Percentiles rank a stretch among this genome's conserved stretches.
Conservation (phyloP, 2,797 vertebrate species). For the Hozukius guyotensis region DNA sequence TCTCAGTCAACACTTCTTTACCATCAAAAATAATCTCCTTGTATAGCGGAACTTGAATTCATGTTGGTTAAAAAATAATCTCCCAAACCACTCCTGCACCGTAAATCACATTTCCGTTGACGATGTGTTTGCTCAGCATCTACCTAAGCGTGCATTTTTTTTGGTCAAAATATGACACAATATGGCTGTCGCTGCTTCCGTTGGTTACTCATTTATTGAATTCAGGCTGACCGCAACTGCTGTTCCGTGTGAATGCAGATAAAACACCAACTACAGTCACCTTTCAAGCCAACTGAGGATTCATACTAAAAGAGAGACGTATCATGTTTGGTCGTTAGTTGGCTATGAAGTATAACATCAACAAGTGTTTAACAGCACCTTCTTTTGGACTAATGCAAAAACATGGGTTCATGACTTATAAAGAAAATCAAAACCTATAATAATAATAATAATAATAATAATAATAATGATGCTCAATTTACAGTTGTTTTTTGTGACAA, state of each 20-base stretch:
- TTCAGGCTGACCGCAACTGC: not conserved
- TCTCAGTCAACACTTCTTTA: not conserved
- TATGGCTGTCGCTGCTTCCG: rapidly evolving
- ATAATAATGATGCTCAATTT: not conserved
- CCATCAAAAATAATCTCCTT: not conserved
- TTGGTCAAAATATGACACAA: not conserved
- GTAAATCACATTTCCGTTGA: not conserved
- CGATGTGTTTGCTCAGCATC: not conserved
- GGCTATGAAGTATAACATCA: not conserved
- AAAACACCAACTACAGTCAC: not conserved
- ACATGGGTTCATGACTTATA: not conserved
- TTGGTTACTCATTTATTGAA: constrained; percentile 19
- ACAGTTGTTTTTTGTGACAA: not conserved
- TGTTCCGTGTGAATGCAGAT: not conserved
- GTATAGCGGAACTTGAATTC: not conserved
- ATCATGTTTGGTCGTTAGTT: not conserved
- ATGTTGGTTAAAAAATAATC: not conserved
- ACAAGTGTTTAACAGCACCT: not conserved
- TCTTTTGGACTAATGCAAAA: not conserved
- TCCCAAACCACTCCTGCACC: not conserved
- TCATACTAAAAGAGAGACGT: too few species aligned
- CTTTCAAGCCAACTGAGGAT: too few species aligned
- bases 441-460: not conserved
- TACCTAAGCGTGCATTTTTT: rapidly evolving
- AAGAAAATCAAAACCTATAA: not conserved